A percentile compares a stretch with the other conserved stretches of the same genome.
These are phyloP conservation scores for Crossaster papposus DNA, from an alignment of 53 echinoderm and acorn worm genomes.

Conservation along the genomic window DNA sequence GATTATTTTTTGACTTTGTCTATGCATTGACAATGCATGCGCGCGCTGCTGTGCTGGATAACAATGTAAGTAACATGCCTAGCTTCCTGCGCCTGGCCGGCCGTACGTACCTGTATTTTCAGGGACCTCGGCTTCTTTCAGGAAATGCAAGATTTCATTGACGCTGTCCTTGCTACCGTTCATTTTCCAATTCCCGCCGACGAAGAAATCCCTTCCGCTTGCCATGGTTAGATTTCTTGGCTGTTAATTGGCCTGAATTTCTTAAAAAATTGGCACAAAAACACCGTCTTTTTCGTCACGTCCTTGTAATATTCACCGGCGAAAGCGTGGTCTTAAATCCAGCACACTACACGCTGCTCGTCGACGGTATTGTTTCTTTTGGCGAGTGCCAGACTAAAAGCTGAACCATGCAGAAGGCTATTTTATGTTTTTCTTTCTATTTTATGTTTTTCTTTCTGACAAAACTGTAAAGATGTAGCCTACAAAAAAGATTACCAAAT, in stretches of 20 bases:
- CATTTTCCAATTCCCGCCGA: slow-evolving; percentile 99
- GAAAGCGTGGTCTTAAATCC: not conserved
- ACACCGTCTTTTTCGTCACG: slow-evolving; percentile 44
- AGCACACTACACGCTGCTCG: not conserved
- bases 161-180: slow-evolving; percentile 88
- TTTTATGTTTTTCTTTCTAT: not conserved
- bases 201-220: slow-evolving; percentile 80
- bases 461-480: not conserved
- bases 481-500: not conserved
- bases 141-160: slow-evolving; percentile 78
- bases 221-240: slow-evolving; percentile 53
- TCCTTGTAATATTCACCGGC: slow-evolving; percentile 12
- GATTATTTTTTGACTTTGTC: too few relatives aligned
- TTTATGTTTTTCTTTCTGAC: not conserved
- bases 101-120: slow-evolving; percentile 78
- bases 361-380: not conserved
- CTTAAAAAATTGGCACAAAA: not conserved
- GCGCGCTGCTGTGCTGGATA: too few relatives aligned
- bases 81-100: not conserved
- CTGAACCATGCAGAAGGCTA: not conserved
- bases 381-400: slow-evolving; percentile 26
- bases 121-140: slow-evolving; percentile 77
- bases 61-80: too few relatives aligned
- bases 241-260: not conserved
- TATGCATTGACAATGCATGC: too few relatives aligned